These are phyloP conservation scores for Struthio camelus DNA, from an alignment of 2,113 vertebrate genomes.

Conservation along the genomic window DNA sequence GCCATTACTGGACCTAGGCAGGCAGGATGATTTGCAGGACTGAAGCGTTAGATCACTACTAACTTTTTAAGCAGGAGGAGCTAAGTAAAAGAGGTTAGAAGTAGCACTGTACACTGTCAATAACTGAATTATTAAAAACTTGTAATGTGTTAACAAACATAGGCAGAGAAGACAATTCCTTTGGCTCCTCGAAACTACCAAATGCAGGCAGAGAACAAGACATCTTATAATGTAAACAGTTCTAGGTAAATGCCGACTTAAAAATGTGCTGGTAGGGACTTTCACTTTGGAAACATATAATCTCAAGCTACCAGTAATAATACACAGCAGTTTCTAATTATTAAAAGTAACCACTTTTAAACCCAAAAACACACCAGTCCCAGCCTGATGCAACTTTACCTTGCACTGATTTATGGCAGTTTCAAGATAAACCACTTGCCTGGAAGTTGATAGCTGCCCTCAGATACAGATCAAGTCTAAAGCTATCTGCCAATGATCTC, in stretches of 20 bases:
- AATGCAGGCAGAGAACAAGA: accelerated
- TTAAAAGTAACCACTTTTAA: not conserved
- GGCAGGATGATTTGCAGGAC: accelerated
- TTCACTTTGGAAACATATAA: not conserved
- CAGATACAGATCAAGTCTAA: not conserved
- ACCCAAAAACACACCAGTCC: accelerated
- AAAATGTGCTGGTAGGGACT: not conserved
- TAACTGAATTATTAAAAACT: not conserved
- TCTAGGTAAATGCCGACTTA: not conserved
- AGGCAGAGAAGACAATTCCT: not conserved
- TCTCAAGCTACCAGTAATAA: not conserved
- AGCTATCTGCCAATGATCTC: not conserved
- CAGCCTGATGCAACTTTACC: not conserved
- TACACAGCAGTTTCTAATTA: not conserved
- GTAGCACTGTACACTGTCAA: accelerated
- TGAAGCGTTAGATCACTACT: not conserved
- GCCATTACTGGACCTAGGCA: not conserved
- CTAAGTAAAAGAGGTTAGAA: not conserved
- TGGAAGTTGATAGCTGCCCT: not conserved
- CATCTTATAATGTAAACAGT: accelerated
- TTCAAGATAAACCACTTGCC: not conserved
- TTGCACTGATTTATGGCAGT: not conserved
- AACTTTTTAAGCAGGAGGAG: not conserved
- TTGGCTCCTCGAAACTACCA: accelerated
- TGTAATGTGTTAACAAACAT: accelerated